Percentiles rank a stretch among this genome's conserved stretches.
Evolutionary conservation across 2,797 vertebrate genomes (phyloP).

Genomic region (Acanthurus tractus): DNA sequence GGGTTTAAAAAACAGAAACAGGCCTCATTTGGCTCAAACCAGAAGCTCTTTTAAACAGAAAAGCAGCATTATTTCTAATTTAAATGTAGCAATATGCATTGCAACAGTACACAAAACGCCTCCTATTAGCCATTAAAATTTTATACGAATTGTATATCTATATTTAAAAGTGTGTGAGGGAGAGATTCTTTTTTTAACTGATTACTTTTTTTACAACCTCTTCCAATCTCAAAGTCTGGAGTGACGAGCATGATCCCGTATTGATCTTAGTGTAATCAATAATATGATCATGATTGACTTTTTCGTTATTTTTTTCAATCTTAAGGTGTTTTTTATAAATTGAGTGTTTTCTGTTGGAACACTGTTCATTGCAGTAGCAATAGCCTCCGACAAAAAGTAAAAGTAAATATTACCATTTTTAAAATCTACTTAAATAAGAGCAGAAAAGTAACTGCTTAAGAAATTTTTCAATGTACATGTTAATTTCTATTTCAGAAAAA

Average conservation of each 20-base stretch:
- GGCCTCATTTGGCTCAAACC: slow-evolving; percentile 20
- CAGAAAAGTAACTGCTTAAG: too few species aligned
- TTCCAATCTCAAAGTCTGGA: too few species aligned
- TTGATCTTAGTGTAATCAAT: background rate
- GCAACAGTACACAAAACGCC: background rate
- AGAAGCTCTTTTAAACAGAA: slow-evolving; percentile 22
- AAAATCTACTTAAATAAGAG: too few species aligned
- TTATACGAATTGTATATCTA: background rate
- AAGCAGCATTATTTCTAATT: slow-evolving; percentile 19
- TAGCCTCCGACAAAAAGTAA: too few species aligned
- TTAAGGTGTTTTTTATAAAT: background rate
- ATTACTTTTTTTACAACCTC: too few species aligned
- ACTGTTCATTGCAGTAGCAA: background rate
- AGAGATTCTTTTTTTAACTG: background rate
- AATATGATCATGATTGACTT: background rate
- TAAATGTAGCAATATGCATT: background rate
- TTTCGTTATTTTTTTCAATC: background rate
- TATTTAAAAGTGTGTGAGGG: background rate
- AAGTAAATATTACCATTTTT: too few species aligned
- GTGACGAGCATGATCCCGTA: background rate
- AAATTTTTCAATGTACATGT: too few species aligned
- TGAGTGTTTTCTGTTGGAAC: background rate
- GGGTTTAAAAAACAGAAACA: slow-evolving; percentile 46
- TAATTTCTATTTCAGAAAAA: too few species aligned
- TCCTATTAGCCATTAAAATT: background rate